Base-by-base conservation (phyloP, 1,140 invertebrate genomes). In the Zaprionus inermis region DNA sequence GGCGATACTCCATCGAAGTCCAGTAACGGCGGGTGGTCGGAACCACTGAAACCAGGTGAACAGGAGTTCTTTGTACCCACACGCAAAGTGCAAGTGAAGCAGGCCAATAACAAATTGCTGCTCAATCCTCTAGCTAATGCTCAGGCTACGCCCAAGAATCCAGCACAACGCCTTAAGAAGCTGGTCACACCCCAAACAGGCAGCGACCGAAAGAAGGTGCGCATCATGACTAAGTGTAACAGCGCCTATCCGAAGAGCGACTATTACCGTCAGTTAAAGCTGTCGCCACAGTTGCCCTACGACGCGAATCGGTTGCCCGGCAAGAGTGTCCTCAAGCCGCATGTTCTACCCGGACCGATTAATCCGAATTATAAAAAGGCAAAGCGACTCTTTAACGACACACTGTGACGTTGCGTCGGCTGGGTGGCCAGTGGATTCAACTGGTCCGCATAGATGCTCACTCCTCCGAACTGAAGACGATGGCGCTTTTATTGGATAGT, bases 221-320 rank as follows among this genome's bases (percentile, higher is more conserved):
- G 95, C 90, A 96, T 96, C 57, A 93, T 94, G 22, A 89, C 95
- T 0, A 94, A 95, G 55, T 93, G 94, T 32, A 96, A 96, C 80
- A 94, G 93, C 16, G 93, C 94, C 36, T 96, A 96, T 79, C 94
- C 94, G 20, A 94, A 95, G 0, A 93, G 94, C 1, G 96, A 97
- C 68, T 96, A 97, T 82, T 93, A 95, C 36, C 93, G 94, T 20
- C 95, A 95, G 81, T 91, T 97, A 3, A 93, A 93, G 66, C 93
- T 94, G 67, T 96, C 95, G 56, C 96, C 96, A 0, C 94, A 93
- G n/a, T 94, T 96, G 74, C 96, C 96, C 0, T 96, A 93, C 65
- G 96, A 97, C 86, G 94, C 95, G 5, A 93, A 92, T 61, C 95
- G 94, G 41, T 94, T 94, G 81, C 96, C 96, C 0, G 81, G 84